Conservation (phyloP, 1,140 invertebrate genomes). For the Bombus impatiens region DNA sequence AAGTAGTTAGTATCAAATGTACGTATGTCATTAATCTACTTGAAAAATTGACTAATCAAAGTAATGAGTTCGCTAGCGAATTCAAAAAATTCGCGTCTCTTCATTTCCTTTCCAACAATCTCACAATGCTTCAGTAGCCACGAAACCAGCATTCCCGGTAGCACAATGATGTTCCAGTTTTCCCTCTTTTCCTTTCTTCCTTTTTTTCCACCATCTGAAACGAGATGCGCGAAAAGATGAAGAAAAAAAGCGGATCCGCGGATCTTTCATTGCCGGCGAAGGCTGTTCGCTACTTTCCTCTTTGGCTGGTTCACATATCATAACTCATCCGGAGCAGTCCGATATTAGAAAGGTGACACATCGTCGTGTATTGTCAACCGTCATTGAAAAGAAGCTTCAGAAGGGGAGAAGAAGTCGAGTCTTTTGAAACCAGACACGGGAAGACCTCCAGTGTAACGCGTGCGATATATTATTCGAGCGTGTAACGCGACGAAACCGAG, state of each 20-base stretch:
- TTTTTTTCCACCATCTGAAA: background rate
- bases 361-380: constrained; percentile 39
- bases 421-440: background rate
- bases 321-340: constrained; percentile 41
- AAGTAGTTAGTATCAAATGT: background rate
- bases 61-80: background rate
- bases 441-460: background rate
- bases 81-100: background rate
- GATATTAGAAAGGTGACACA: constrained; percentile 52
- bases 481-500: constrained; percentile 22
- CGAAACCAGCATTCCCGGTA: background rate
- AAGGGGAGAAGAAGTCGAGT: background rate
- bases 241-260: background rate
- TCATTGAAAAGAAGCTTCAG: background rate
- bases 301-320: constrained; percentile 23
- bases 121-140: background rate
- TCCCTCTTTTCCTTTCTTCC: background rate
- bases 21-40: no score
- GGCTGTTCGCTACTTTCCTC: background rate
- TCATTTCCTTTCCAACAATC: background rate
- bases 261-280: constrained; percentile 11
- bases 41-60: background rate
- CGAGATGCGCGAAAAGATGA: background rate
- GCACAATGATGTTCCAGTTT: constrained; percentile 23
- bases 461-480: constrained; percentile 31